These are phyloP conservation scores for Characodon lateralis DNA, from an alignment of 2,797 vertebrate genomes.

Conservation along the genomic window DNA sequence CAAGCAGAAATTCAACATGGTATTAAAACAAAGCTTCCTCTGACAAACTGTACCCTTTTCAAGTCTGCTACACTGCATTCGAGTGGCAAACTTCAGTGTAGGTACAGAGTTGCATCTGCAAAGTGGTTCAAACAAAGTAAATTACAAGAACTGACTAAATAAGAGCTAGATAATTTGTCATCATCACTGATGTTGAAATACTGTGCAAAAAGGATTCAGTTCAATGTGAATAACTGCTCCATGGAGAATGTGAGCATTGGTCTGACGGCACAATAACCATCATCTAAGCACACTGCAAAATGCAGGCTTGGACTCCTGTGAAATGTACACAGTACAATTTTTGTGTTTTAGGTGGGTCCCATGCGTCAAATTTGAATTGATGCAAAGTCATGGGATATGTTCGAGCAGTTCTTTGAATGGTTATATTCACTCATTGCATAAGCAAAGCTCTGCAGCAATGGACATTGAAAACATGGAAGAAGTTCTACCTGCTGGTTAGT, in stretches of 20 bases:
- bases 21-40: neutral
- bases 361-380: too few species aligned
- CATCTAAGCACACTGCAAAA: neutral
- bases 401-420: neutral
- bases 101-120: neutral
- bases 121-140: neutral
- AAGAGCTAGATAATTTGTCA: neutral
- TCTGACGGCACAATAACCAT: neutral
- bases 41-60: neutral
- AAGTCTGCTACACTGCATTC: neutral
- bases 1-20: neutral
- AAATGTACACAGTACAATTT: neutral
- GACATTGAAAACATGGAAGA: neutral
- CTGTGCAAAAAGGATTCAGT: neutral
- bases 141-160: neutral
- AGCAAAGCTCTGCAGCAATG: neutral
- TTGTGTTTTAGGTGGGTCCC: neutral
- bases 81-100: neutral
- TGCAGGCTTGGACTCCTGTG: neutral
- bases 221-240: neutral
- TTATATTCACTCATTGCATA: neutral
- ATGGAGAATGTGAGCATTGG: neutral
- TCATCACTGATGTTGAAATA: slow-evolving; percentile 8
- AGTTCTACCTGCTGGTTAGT: neutral
- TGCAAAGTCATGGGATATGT: neutral